Evolutionary conservation across 2,888 invertebrate genomes (phyloP), one percentile per base, ranked within the genome.

Genomic region (Aquatica leii): DNA sequence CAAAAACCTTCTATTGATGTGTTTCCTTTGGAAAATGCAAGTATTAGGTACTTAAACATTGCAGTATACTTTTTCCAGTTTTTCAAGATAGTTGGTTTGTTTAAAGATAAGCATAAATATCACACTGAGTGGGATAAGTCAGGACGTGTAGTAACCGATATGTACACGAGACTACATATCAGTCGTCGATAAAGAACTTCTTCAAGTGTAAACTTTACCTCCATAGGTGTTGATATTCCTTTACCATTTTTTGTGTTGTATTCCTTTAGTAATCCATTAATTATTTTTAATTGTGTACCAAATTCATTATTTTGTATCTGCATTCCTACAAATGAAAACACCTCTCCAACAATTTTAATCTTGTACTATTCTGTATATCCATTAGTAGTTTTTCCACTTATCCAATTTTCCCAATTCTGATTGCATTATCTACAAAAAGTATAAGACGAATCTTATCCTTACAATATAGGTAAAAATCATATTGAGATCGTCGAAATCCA

Each of bases 191-290:
- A n/a, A n/a, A n/a, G n/a, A n/a, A n/a, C n/a, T n/a, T n/a, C n/a
- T n/a, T n/a, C n/a, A n/a, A n/a, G n/a, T n/a, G n/a, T n/a, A n/a
- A n/a, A n/a, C n/a, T n/a, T n/a, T n/a, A n/a, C n/a, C n/a, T n/a
- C n/a, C n/a, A n/a, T n/a, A 15, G 35, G 59, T 66, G 70, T 49
- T 65, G 66, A 72, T 43, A 72, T 18, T 59, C 69, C 51, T 14
- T 71, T 73, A 12, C 70, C 72, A 37, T 21, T 54, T 58, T 58
- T 56, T 46, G 14, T 55, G 51, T 72, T 73, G 37, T 71, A 71
- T 14, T 72, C 63, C 69, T 71, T 68, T 53, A 67, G 66, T 14
- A 50, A 52, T 34, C 37, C 15, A 9, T 31, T 31, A 9, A 31
- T 31, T 6, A 31, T 9, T 6, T 4, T 9, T 9, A 31, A 9